A percentile compares a stretch with the other conserved stretches of the same genome.
Conservation (phyloP, 2,888 invertebrate genomes). For the Parasteatoda lunata region DNA sequence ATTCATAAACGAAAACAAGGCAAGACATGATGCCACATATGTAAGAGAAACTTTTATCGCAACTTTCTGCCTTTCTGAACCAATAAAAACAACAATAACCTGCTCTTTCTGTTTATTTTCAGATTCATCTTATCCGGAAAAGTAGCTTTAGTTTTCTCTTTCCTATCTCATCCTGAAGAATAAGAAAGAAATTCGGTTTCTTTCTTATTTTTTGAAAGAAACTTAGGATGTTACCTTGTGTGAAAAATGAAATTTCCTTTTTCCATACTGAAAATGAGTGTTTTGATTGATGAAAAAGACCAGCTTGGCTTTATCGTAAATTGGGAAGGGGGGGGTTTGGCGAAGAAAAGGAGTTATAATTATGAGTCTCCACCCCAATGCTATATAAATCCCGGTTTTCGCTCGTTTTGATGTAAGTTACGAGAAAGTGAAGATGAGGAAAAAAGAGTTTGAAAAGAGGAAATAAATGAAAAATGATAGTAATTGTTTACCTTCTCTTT, state of each 20-base stretch:
- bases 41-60: no score
- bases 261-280: conserved; percentile 23
- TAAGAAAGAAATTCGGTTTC: not conserved
- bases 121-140: not conserved
- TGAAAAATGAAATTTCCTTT: not conserved
- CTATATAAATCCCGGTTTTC: conserved; percentile 36
- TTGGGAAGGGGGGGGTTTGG: conserved; percentile 8
- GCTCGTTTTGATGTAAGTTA: not conserved
- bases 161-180: not conserved
- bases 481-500: conserved; percentile 16
- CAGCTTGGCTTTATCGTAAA: conserved; percentile 32
- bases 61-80: not conserved
- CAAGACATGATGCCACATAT: no score
- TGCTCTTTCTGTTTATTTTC: not conserved
- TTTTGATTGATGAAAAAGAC: conserved; percentile 42
- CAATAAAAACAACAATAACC: not conserved
- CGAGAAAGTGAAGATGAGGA: not conserved
- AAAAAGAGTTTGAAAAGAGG: not conserved
- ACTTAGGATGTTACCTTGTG: not conserved
- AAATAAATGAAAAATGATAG: conserved; percentile 34
- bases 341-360: conserved; percentile 32
- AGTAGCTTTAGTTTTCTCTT: not conserved
- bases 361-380: conserved; percentile 3
- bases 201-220: not conserved
- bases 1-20: no score